phyloP scores from a whole-genome alignment of 2,888 invertebrate species.

The Balanococcus diminutus region DNA sequence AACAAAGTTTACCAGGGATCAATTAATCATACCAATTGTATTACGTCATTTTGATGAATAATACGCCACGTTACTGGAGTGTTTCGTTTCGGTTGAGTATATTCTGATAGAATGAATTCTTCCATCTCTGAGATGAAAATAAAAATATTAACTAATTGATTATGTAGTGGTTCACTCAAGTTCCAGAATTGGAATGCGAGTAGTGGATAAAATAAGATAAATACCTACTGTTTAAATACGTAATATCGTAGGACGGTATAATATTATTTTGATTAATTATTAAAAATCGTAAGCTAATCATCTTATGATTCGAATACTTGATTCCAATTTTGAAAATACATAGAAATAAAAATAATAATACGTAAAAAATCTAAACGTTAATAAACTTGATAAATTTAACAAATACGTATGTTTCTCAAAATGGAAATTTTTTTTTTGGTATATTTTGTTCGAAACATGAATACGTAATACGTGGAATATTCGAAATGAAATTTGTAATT shows the following conservation, averaged over 20 bases:
- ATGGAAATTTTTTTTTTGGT: not conserved
- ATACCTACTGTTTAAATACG: not conserved
- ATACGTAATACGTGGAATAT: not conserved
- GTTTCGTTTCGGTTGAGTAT: not conserved
- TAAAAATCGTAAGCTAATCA: not conserved
- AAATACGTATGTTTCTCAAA: not conserved
- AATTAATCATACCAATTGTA: not conserved
- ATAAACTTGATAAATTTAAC: not conserved
- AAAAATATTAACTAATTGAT: not conserved
- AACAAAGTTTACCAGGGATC: not conserved
- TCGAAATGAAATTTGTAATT: not conserved
- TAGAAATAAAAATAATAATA: not conserved
- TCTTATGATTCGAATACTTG: not conserved
- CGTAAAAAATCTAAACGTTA: not conserved
- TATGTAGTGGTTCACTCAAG: not conserved
- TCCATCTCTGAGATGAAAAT: not conserved
- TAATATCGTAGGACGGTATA: conserved; percentile 2
- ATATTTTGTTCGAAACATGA: not conserved
- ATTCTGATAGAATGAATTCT: not conserved
- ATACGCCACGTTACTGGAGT: not conserved
- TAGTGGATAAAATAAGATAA: not conserved
- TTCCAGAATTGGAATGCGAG: not conserved
- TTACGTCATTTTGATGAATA: not conserved
- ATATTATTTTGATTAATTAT: not conserved
- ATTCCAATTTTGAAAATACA: not conserved